Base-by-base conservation (phyloP, 37 sponge, comb jelly and placozoan species). In the Hormiphora californensis region DNA sequence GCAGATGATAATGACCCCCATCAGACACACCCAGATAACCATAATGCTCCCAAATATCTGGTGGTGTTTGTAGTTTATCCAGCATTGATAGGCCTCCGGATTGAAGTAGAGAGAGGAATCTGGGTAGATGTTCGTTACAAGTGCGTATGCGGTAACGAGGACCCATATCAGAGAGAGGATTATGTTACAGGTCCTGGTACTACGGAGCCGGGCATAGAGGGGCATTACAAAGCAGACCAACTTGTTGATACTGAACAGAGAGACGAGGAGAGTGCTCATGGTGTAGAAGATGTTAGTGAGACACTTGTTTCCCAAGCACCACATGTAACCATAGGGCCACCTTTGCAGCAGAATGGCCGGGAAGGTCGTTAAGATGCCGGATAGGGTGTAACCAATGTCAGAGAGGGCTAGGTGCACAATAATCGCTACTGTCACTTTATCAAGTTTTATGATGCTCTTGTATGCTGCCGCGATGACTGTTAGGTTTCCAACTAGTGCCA, bases 201-300 rank as follows among this genome's bases (percentile, higher is more conserved):
- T 37, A 4, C 81, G 12, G 27, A 11, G 2, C 5, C 44, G 44
- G 3, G 81, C 35, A 15, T 73, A 46, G 81, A 73, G n/a, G 15
- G 81, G 81, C 27, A 73, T 43, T 22, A 73, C 46, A 12, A 73
- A 30, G 25, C 81, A 73, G 23, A 46, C 21, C 27, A 73, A 17
- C 81, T 73, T 73, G 46, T 46, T 73, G 9, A 33, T 46, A 33
- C 35, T 73, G 30, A 73, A 46, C 44, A 73, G 35, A 28, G 44
- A 17, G 3, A 73, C 81, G 27, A 73, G 81, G 46, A 73, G 25
- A 22, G 35, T 73, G 25, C 28, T 73, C 81, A 73, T 73, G 44
- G 9, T 73, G 81, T 27, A 73, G 46, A 73, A 73, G 46, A 73
- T 33, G 44, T 73, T 73, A 4, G 81, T 73, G 46, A 73, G 46